These are phyloP conservation scores for Clarias fuscus DNA, from an alignment of 2,797 vertebrate genomes.

Conservation along the genomic window DNA sequence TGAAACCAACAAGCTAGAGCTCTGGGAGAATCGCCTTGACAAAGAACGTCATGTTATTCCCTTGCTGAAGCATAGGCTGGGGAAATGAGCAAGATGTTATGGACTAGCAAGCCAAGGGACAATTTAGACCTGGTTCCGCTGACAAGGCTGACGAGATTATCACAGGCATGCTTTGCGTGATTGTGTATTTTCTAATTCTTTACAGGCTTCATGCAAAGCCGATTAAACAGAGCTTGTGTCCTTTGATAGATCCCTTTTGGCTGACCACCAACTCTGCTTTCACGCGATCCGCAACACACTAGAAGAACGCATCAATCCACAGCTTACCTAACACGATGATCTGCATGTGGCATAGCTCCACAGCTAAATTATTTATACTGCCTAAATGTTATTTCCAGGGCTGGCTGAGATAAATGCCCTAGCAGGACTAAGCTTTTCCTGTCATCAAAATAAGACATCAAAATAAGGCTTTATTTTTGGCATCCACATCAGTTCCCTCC, in stretches of 20 bases:
- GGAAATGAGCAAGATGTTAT: slow-evolving; percentile 13
- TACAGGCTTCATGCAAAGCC: slow-evolving; percentile 3
- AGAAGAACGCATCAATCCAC: slow-evolving; percentile 57
- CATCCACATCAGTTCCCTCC: slow-evolving; percentile 5
- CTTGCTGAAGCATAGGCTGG: slow-evolving; percentile 17
- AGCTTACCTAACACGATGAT: slow-evolving; percentile 42
- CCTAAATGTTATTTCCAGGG: slow-evolving; percentile 41
- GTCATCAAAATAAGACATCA: neutral
- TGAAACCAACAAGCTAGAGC: slow-evolving; percentile 45
- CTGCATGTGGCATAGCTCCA: slow-evolving; percentile 49
- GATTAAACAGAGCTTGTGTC: slow-evolving; percentile 31
- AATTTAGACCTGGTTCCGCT: slow-evolving; percentile 20
- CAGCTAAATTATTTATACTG: slow-evolving; percentile 59
- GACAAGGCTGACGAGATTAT: slow-evolving; percentile 26
- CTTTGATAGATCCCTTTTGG: slow-evolving; percentile 23
- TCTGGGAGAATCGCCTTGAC: slow-evolving; percentile 26
- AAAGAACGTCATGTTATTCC: slow-evolving; percentile 25
- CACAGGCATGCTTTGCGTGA: slow-evolving; percentile 4
- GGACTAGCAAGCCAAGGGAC: slow-evolving; percentile 19
- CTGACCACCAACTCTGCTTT: slow-evolving; percentile 27
- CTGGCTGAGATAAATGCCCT: neutral
- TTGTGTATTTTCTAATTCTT: slow-evolving; percentile 24
- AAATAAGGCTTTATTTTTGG: neutral
- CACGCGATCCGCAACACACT: slow-evolving; percentile 63
- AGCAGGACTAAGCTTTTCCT: neutral